phyloP scores from a whole-genome alignment of 2,797 vertebrate species.

The Sylvia borin region DNA sequence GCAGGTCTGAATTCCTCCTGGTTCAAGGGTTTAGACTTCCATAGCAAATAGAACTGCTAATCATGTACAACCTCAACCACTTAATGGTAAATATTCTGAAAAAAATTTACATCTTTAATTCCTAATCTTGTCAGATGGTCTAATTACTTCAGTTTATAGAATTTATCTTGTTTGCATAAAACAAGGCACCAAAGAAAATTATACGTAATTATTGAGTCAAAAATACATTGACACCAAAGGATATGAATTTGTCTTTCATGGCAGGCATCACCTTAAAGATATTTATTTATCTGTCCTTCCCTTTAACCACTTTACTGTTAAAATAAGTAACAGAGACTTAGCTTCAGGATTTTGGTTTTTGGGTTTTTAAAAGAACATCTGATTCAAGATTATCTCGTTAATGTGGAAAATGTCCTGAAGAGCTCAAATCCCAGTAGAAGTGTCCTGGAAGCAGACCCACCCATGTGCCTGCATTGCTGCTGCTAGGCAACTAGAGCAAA shows the following conservation, averaged over 20 bases:
- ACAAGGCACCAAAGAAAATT: neutral
- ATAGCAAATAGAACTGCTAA: neutral
- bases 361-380: neutral
- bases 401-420: neutral
- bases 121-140: neutral
- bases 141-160: neutral
- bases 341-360: neutral
- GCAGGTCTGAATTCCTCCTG: neutral
- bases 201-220: neutral
- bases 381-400: neutral
- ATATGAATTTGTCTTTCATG: neutral
- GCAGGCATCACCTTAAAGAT: neutral
- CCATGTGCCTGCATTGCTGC: neutral
- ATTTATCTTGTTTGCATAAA: neutral
- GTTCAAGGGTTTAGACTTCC: neutral
- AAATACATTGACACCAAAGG: neutral
- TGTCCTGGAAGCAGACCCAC: neutral
- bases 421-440: neutral
- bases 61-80: neutral
- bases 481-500: conserved; percentile 44
- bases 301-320: neutral
- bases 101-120: neutral
- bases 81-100: neutral
- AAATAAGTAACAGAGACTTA: neutral
- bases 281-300: neutral